These are phyloP conservation scores for Nylanderia fulva DNA, from an alignment of 1,140 invertebrate species.

Conservation along the genomic window DNA sequence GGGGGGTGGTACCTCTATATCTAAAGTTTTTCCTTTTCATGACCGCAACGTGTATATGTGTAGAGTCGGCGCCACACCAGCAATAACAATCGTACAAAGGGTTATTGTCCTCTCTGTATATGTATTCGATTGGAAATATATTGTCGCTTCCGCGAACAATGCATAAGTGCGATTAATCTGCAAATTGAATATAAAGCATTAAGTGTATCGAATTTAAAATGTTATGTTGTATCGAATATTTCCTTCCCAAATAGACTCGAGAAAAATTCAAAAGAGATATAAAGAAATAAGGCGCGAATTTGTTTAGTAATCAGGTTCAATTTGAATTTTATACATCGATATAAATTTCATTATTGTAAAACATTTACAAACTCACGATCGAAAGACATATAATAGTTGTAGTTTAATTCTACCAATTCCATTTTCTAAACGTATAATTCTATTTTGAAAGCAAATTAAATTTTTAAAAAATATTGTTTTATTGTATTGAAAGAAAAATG, in stretches of 20 bases:
- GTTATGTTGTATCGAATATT: conserved; percentile 9
- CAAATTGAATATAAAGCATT: background rate
- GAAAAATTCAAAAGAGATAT: background rate
- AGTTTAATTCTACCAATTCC: too few species aligned
- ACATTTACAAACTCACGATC: background rate
- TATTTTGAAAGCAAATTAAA: too few species aligned
- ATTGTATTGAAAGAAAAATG: background rate
- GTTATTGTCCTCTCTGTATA: conserved; percentile 36
- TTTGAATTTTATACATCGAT: background rate
- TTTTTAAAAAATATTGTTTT: too few species aligned
- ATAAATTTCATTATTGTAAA: background rate
- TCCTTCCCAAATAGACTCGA: background rate
- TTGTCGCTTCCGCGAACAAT: background rate
- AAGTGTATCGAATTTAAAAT: background rate
- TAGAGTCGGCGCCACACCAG: conserved; percentile 20
- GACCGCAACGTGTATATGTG: conserved; percentile 12
- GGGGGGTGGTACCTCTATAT: conserved; percentile 34
- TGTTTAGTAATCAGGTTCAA: background rate
- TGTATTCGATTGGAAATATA: conserved; percentile 57
- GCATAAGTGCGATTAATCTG: conserved; percentile 16
- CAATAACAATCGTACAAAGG: conserved; percentile 36
- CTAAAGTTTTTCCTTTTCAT: conserved; percentile 58
- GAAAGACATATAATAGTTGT: background rate
- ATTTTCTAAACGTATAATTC: too few species aligned
- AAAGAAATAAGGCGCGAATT: background rate